Base-by-base conservation (phyloP, 2,113 vertebrate genomes). In the Numenius arquata region DNA sequence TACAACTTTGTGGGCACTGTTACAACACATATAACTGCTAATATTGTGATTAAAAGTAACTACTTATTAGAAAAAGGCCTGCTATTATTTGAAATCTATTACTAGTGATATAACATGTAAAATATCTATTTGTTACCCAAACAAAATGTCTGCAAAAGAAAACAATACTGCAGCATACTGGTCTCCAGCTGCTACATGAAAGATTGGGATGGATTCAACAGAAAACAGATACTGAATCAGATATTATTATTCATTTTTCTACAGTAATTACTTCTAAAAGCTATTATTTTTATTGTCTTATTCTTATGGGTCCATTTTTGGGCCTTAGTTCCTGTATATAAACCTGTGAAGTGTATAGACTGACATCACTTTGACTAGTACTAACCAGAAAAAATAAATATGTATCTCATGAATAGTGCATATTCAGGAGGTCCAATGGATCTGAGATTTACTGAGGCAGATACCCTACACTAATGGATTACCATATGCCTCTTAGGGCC, bases 101-200 rank as follows among this genome's bases (percentile, higher is more conserved):
- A 56, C 27, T 50, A 53, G 16, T 30, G 62, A 72, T 59, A 76
- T 34, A 86, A 82, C 17, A 66, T 18, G 15, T 34, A 61, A 94
- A 85, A 32, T 62, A 81, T 36, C 23, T 77, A 27, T 61, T 75
- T 91, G 16, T 84, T 87, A 93, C 11, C 34, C 45, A 87, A 80
- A 79, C 11, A 89, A 63, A 93, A 76, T 76, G 6, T 62, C 50
- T 90, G 32, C 45, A 80, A 40, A 73, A 56, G 21, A 52, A 61
- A 94, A 72, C 32, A 86, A 27, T 43, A 40, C 27, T 6, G 2
- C 22, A 93, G n/a, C 61, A 71, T 79, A 30, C 41, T 71, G 41
- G 12, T 90, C 21, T 63, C 38, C 72, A 93, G 85, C 40, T 93
- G 70, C 68, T 90, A 59, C 27, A 52, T 43, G 48, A 79, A 93